These are phyloP conservation scores for Zaprionus lineosus DNA, from an alignment of 2,888 invertebrate genomes.

Conservation along the genomic window DNA sequence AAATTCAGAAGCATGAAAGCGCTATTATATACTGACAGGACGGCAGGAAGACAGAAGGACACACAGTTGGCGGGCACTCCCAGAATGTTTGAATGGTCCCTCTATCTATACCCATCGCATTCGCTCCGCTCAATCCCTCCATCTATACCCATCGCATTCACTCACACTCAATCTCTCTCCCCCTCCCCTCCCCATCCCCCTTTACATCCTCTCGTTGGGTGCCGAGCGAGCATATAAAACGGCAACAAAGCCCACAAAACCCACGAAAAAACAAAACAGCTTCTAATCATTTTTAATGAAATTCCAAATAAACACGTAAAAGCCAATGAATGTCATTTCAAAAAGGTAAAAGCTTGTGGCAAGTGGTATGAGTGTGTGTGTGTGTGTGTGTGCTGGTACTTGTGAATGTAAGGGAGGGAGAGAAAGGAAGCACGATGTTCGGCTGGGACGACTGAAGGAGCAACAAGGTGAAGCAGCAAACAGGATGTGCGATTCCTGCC, in stretches of 20 bases:
- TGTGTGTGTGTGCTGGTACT: background rate
- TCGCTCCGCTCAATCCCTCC: background rate
- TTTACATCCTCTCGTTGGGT: background rate
- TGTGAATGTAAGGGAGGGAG: background rate
- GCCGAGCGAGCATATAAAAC: slow-evolving; percentile 21
- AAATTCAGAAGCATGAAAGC: slow-evolving; percentile 77
- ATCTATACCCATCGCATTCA: background rate
- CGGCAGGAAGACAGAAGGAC: slow-evolving; percentile 14
- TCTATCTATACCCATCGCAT: too few species aligned
- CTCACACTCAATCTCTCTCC: background rate
- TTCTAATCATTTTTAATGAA: slow-evolving; percentile 78
- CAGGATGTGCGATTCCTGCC: slow-evolving; percentile 60
- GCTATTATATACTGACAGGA: slow-evolving; percentile 70
- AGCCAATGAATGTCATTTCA: slow-evolving; percentile 77
- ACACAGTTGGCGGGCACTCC: slow-evolving; percentile 23
- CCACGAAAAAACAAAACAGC: slow-evolving; percentile 74
- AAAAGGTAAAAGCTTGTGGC: slow-evolving; percentile 77
- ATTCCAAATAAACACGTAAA: slow-evolving; percentile 79
- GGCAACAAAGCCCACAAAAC: slow-evolving; percentile 53
- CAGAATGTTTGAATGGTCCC: background rate
- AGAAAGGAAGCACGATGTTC: slow-evolving; percentile 33
- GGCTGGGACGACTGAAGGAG: slow-evolving; percentile 32
- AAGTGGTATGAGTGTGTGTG: slow-evolving; percentile 30
- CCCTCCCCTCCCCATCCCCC: background rate
- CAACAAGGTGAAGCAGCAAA: slow-evolving; percentile 61